A percentile compares a stretch with the other conserved stretches of the same genome.
phyloP scores from a whole-genome alignment of 1,140 invertebrate genomes.

The Eriosoma lanigerum region DNA sequence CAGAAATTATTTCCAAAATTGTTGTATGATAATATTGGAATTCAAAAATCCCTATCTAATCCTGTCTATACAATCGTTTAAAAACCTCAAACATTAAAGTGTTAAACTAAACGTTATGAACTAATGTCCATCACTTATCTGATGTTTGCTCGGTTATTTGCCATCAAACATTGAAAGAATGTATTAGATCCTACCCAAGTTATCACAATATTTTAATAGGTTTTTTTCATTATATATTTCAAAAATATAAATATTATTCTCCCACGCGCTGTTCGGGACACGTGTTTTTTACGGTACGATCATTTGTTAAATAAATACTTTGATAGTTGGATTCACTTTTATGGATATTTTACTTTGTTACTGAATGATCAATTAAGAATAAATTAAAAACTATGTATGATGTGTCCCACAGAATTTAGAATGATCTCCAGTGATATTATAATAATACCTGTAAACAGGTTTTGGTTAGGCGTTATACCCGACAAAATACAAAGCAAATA shows the following conservation, averaged over 20 bases:
- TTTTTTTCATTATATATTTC: background rate
- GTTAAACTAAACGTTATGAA: background rate
- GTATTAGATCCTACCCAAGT: background rate
- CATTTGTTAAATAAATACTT: background rate
- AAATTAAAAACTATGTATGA: background rate
- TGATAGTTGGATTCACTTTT: background rate
- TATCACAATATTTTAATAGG: background rate
- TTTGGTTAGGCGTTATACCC: background rate
- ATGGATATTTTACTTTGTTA: background rate
- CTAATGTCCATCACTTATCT: background rate
- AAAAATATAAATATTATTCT: background rate
- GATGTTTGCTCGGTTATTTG: background rate
- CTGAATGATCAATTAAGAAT: background rate
- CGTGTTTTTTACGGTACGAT: background rate
- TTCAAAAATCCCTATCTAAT: background rate
- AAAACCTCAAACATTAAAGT: background rate
- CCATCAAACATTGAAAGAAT: background rate
- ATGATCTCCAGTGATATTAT: constrained; percentile 16
- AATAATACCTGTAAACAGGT: constrained; percentile 28
- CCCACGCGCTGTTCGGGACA: background rate
- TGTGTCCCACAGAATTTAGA: background rate
- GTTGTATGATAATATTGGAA: background rate
- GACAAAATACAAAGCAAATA: constrained; percentile 45
- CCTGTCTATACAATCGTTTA: too few relatives aligned
- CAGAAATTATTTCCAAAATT: background rate